Evolutionary conservation across 1,140 invertebrate species (phyloP), one percentile per base, ranked within the genome.

Genomic region (Oedothorax gibbosus): DNA sequence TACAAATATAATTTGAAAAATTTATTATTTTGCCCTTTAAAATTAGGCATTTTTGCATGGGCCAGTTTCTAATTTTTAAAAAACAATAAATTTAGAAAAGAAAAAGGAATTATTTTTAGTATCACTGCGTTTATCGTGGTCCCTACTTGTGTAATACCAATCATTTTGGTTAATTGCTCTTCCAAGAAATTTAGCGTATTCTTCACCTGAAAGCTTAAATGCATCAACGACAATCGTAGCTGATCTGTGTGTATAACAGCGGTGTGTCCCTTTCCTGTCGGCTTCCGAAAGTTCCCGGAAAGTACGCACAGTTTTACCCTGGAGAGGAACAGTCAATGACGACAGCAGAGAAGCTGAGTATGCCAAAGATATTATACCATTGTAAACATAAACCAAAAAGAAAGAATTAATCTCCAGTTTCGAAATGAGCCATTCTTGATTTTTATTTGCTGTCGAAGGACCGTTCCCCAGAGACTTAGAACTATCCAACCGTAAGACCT

Each of bases 331-430:
- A 6, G 72, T 75, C 54, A 75, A n/a, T 3, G 57, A 21, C 0
- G 72, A 75, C 53, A 75, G 11, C 72, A 75, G 15, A 20, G 56
- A 53, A 9, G 72, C 72, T 0, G 72, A 75, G 20, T 75, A 75
- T 7, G 53, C 57, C 53, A 75, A 75, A 3, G 72, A 75, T 6
- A 75, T 6, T 14, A n/a, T n/a, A 75, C 20, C 18, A 75, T 57
- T 18, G 72, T n/a, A 0, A 75, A 11, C 15, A n/a, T 21, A 20
- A 53, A 75, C 72, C 72, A 75, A 10, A 57, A 57, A 0, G 20
- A 1, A 9, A 57, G 15, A 9, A 75, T 20, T 8, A 75, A 35
- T 20, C 35, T 75, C 50, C 18, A 21, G 20, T 20, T 57, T 11
- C 10, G 35, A 35, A 35, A 35, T 21, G 20, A 12, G 35, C 10